phyloP scores from a whole-genome alignment of 2,113 vertebrate genomes.

The Mugil cephalus region DNA sequence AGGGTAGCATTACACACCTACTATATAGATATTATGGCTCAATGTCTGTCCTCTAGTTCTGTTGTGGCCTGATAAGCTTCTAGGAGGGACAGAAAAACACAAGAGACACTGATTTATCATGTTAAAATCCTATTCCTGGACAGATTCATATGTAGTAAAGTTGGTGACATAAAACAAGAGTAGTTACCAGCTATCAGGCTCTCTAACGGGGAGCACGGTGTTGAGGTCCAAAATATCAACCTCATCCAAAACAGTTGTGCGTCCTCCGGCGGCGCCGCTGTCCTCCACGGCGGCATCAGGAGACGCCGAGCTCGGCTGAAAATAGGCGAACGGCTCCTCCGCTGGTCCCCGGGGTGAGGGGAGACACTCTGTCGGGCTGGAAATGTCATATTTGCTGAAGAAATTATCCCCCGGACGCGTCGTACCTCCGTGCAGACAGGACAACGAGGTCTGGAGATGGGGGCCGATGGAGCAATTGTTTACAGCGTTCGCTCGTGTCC shows the following conservation, averaged over 20 bases:
- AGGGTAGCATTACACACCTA: constrained; percentile 18
- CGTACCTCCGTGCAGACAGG: constrained; percentile 66
- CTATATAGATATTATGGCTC: constrained; percentile 17
- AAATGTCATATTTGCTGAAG: constrained; percentile 72
- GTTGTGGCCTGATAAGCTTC: constrained; percentile 27
- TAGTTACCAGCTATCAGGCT: constrained; percentile 91
- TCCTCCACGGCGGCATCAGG: constrained; percentile 67
- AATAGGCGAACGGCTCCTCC: constrained; percentile 89
- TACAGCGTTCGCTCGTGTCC: constrained; percentile 88
- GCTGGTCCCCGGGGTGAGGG: constrained; percentile 61
- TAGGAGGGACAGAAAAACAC: background rate
- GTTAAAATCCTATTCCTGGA: too few relatives aligned
- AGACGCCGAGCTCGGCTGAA: constrained; percentile 83
- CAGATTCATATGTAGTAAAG: too few relatives aligned
- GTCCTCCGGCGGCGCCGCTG: constrained; percentile 56
- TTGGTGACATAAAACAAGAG: constrained; percentile 2
- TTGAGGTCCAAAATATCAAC: constrained; percentile 91
- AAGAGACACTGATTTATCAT: background rate
- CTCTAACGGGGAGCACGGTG: constrained; percentile 73
- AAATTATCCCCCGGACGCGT: constrained; percentile 54
- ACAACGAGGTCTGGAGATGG: constrained; percentile 64
- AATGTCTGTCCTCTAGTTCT: background rate
- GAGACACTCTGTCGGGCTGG: constrained; percentile 80
- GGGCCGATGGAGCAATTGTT: constrained; percentile 80
- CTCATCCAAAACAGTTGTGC: constrained; percentile 87